These are phyloP conservation scores for Ennomos quercinarius DNA, from an alignment of 2,888 invertebrate species.

Conservation along the genomic window DNA sequence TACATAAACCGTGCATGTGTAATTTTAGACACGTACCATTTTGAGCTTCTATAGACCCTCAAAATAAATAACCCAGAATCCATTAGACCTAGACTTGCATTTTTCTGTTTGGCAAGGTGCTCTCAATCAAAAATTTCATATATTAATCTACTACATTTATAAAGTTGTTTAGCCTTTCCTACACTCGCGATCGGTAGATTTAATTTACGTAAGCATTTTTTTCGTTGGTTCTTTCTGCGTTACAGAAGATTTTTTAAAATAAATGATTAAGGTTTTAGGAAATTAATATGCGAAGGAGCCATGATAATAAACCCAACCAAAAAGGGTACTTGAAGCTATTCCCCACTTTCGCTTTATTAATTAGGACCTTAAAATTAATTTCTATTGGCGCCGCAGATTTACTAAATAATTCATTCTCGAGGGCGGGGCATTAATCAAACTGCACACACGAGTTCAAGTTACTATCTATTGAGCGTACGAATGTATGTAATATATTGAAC, in stretches of 20 bases:
- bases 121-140: no score
- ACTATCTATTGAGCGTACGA: conserved; percentile 38
- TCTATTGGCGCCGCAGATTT: conserved; percentile 38
- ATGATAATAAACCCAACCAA: conserved; percentile 24
- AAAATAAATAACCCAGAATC: no score
- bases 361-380: conserved; percentile 38
- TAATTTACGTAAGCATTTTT: not conserved
- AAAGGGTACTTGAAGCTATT: conserved; percentile 36
- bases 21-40: no score
- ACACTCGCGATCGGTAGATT: no score
- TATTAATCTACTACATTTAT: no score
- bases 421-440: conserved; percentile 29
- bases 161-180: no score
- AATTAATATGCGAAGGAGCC: conserved; percentile 14
- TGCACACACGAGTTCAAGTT: conserved; percentile 30
- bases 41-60: no score
- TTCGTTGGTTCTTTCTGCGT: not conserved
- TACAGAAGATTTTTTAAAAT: conserved; percentile 3
- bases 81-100: no score
- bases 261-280: conserved; percentile 14
- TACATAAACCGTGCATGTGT: no score
- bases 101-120: no score
- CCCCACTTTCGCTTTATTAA: conserved; percentile 39
- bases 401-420: conserved; percentile 33
- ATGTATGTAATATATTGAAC: conserved; percentile 43